Conservation (phyloP, 2,113 vertebrate species). For the Antechinus flavipes region DNA sequence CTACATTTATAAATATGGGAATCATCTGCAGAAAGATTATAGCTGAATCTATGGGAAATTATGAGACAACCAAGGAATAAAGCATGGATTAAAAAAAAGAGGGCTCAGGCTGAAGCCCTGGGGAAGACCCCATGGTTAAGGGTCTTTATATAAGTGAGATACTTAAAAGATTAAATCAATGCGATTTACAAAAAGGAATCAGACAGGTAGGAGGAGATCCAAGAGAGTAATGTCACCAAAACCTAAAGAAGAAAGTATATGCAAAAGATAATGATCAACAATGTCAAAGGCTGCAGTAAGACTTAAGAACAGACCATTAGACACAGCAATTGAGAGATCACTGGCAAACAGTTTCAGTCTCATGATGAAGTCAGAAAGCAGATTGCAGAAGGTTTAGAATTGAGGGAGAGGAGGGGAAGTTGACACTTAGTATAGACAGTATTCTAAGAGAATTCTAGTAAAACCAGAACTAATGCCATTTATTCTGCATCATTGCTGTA, state of each 20-base stretch:
- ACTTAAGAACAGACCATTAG: not conserved
- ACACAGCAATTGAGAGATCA: not conserved
- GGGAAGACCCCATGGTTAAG: not conserved
- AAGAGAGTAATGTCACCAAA: not conserved
- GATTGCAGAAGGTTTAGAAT: not conserved
- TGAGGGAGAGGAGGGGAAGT: not conserved
- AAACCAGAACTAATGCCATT: not conserved
- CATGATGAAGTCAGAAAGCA: not conserved
- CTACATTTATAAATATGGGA: not conserved
- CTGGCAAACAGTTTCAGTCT: not conserved
- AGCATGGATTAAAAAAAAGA: not conserved
- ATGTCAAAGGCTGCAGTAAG: not conserved
- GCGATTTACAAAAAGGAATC: not conserved
- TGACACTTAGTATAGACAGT: not conserved
- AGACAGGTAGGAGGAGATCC: not conserved
- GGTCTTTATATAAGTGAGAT: not conserved
- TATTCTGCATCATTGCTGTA: not conserved
- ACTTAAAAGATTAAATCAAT: not conserved
- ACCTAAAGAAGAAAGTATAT: not conserved
- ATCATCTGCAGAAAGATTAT: not conserved
- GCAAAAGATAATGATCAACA: not conserved
- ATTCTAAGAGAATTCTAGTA: not conserved
- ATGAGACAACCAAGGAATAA: not conserved
- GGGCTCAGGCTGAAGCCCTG: accelerated
- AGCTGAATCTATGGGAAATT: not conserved